Evolutionary conservation across 2,797 vertebrate genomes (phyloP).

Genomic region (Pseudochirops corinnae): DNA sequence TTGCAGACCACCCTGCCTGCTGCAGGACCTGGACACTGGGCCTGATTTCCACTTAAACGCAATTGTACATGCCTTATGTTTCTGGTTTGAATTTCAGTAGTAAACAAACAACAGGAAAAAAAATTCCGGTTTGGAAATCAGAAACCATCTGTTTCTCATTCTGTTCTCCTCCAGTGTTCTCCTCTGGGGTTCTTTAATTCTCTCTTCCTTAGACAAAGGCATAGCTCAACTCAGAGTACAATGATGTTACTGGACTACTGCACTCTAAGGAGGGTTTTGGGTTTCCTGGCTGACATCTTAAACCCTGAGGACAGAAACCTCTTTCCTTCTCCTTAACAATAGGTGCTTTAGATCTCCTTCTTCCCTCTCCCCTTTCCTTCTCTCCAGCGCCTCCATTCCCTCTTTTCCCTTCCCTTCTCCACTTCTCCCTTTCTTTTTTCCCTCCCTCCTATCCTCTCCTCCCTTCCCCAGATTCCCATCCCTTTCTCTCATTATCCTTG

Average conservation of each 20-base stretch:
- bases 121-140: slow-evolving; percentile 76
- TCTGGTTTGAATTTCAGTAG: slow-evolving; percentile 63
- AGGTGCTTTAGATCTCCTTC: slow-evolving; percentile 8
- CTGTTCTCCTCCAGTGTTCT: slow-evolving; percentile 43
- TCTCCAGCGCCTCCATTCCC: too few species aligned
- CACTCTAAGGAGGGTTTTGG: slow-evolving; percentile 3
- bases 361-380: neutral
- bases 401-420: neutral
- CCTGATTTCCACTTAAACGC: slow-evolving; percentile 7
- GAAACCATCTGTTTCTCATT: slow-evolving; percentile 82
- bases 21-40: neutral
- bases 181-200: slow-evolving; percentile 37
- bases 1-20: neutral
- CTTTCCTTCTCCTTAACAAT: slow-evolving; percentile 13
- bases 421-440: neutral
- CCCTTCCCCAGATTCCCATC: neutral
- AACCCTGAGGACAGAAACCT: slow-evolving; percentile 9
- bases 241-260: slow-evolving; percentile 53
- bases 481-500: neutral
- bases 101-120: slow-evolving; percentile 77
- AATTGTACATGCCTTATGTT: slow-evolving; percentile 53
- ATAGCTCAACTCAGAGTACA: slow-evolving; percentile 40
- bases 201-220: slow-evolving; percentile 9
- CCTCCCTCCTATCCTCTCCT: neutral
- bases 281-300: neutral